Evolutionary conservation across 2,113 vertebrate genomes (phyloP), one percentile per base, ranked within the genome.

Genomic region (Xyliphius kryptos): DNA sequence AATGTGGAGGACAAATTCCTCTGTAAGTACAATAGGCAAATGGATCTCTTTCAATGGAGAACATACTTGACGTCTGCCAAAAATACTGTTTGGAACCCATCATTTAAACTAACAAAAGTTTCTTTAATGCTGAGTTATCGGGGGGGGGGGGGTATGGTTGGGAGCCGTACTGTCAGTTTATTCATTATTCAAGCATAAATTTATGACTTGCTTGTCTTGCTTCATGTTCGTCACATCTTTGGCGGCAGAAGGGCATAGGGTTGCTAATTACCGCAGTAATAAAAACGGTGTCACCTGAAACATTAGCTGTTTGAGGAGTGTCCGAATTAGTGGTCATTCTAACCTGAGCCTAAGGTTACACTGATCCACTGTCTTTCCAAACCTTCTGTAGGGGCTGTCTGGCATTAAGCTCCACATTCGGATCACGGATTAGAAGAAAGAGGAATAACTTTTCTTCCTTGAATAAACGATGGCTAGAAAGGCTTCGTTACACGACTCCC

Each of bases 241-340:
- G 9, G 14, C 3, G 7, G 3, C 37, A 56, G 1, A 19, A 9
- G 40, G 41, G 21, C 12, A 21, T 9, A 32, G 16, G 22, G 46
- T 44, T 61, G 75, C 79, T 77, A 80, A 85, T 86, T 81, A 86
- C 77, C 68, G 78, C 81, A 86, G 76, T 43, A 74, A 70, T 3
- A 36, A 60, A 69, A 71, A 65, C 37, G 47, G 68, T 76, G 85
- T 87, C 76, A 88, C 75, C 80, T 76, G 85, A 88, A 85, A 82
- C 83, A n/a, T 74, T 84, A 80, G 83, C 77, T 82, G 73, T 67
- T 68, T 71, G 66, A 76, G 70, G 75, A 62, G 77, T 55, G 73
- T 78, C 80, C 85, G 87, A 87, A 85, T 87, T 89, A 88, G 82
- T 83, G 86, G 87, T 88, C 81, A 88, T 88, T 85, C 83, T 84